Base-by-base conservation (phyloP, 2,888 invertebrate species). In the Agonopterix arenella region DNA sequence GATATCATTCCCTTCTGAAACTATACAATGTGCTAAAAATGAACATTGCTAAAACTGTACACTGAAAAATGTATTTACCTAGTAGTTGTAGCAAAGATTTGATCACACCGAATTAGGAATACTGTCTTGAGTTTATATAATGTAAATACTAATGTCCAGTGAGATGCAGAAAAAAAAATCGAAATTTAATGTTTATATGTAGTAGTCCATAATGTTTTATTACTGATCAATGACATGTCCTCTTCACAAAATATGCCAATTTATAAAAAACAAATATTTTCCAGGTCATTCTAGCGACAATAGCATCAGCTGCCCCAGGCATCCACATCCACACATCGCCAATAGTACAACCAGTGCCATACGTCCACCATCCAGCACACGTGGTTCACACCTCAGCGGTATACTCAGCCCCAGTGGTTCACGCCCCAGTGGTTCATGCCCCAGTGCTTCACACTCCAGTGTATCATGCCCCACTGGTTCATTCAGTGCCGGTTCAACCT, bases 321-420 rank as follows among this genome's bases (percentile, higher is more conserved):
- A 57, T 70, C 42, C 66, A 70, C 51, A 65, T 75, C 38, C 68
- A 71, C 53, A 54, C 68, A 45, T 55, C 62, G 37, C 52, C 48
- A 4, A 43, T 55, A 11, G 16, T 43, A 36, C 52, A 53, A 4
- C 36, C 52, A 11, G 45, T 44, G 8, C 45, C 42, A 3, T 37
- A 47, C 9, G 36, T 46, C 8, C 52, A 52, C 10, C n/a, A 40
- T 40, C 2, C 44, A 2, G 18, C 43, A 8, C 56, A 56, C 16
- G 36, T 56, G 11, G 46, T 49, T 7, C 55, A 56, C 13, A 2
- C 5, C 10, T 11, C 46, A 9, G 11, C 8, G 9, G 36, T 38
- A 4, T n/a, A 44, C 10, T 4, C 43, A 4, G 45, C 55, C 16
- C 56, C 58, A 36, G 36, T 56, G 18, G 41, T 48, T 7, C 55